Percentiles rank a stretch among this genome's conserved stretches.
phyloP scores from a whole-genome alignment of 2,113 vertebrate genomes.

The cat (Felis catus) region F.catus_Fca126_mat1.0 CM031423.1:13611001-13611500 shows the following conservation, averaged over 20 bases:
- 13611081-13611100: too few species aligned
- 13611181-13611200: neutral
- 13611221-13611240: neutral
- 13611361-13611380: neutral
- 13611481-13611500: neutral
- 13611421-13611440: neutral
- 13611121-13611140: too few species aligned
- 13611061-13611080: too few species aligned
- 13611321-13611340: neutral
- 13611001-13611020: too few species aligned
- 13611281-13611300: neutral
- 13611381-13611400: neutral
- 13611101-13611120: too few species aligned
- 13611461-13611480: slow-evolving; percentile 9
- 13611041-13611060: too few species aligned
- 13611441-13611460: neutral
- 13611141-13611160: too few species aligned
- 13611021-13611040: too few species aligned
- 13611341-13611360: neutral
- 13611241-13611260: neutral
- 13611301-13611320: neutral
- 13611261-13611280: neutral
- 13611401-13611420: neutral
- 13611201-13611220: neutral
- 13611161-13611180: neutral